phyloP scores from a whole-genome alignment of 1,140 invertebrate genomes.

The Atta texana region DNA sequence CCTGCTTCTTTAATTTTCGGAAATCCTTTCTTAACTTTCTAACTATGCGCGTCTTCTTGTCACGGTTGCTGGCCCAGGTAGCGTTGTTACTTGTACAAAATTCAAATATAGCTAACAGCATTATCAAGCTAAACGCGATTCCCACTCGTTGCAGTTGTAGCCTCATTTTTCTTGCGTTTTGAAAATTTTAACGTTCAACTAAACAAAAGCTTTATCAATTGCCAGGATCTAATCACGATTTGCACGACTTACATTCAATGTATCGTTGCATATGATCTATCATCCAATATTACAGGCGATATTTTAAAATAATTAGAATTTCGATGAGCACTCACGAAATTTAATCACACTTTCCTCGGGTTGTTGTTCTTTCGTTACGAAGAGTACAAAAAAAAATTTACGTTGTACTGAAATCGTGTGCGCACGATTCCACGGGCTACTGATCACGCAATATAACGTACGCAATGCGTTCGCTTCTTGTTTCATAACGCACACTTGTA shows the following conservation, averaged over 20 bases:
- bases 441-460: slow-evolving; percentile 67
- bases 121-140: slow-evolving; percentile 7
- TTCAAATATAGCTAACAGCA: slow-evolving; percentile 37
- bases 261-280: not conserved
- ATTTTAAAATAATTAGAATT: not conserved
- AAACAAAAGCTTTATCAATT: no score
- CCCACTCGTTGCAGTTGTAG: slow-evolving; percentile 26
- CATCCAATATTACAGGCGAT: not conserved
- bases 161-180: slow-evolving; percentile 16
- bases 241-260: not conserved
- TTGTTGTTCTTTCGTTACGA: not conserved
- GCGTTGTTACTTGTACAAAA: slow-evolving; percentile 12
- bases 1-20: slow-evolving; percentile 88
- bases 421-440: slow-evolving; percentile 71
- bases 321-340: not conserved
- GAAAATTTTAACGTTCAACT: slow-evolving; percentile 1
- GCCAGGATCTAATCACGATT: not conserved
- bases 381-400: not conserved
- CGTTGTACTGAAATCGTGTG: slow-evolving; percentile 26
- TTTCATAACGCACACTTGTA: slow-evolving; percentile 33
- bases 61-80: slow-evolving; percentile 53
- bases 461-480: slow-evolving; percentile 67
- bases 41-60: slow-evolving; percentile 84
- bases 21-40: slow-evolving; percentile 87
- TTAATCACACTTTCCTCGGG: not conserved